phyloP scores from a whole-genome alignment of 2,888 invertebrate genomes.

The Polietes domitor region DNA sequence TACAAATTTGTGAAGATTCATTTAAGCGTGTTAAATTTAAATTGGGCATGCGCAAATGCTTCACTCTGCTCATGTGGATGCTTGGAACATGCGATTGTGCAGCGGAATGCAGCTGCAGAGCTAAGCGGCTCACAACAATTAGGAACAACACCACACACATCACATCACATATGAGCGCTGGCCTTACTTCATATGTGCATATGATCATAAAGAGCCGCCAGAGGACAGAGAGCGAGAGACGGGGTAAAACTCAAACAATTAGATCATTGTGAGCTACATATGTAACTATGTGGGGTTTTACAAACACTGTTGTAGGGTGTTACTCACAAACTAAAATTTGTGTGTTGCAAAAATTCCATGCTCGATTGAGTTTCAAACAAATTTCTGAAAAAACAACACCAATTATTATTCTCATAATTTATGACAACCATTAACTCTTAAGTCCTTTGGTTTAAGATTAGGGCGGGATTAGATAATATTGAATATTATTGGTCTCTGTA shows the following conservation, averaged over 20 bases:
- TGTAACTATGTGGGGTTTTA: not conserved
- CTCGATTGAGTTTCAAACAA: conserved; percentile 50
- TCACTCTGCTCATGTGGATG: conserved; percentile 20
- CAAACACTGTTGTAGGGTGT: not conserved
- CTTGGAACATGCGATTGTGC: no score
- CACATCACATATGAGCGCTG: not conserved
- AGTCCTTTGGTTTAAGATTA: conserved; percentile 8
- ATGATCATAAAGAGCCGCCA: conserved; percentile 4
- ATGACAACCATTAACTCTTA: conserved; percentile 22
- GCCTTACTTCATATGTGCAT: not conserved
- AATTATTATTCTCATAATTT: conserved; percentile 29
- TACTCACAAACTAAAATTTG: not conserved
- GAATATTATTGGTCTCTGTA: not conserved
- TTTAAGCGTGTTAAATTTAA: conserved; percentile 69
- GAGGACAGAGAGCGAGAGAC: no score
- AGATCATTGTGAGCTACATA: not conserved
- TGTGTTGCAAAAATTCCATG: conserved; percentile 33
- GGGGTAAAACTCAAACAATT: conserved; percentile 11
- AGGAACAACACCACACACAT: not conserved
- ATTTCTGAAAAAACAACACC: conserved; percentile 1
- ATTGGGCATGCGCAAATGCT: conserved; percentile 70
- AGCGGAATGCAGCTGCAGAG: conserved; percentile 46
- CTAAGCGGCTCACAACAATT: conserved; percentile 46
- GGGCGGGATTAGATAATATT: conserved; percentile 23
- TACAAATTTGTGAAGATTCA: conserved; percentile 56